Percentiles rank a stretch among this genome's conserved stretches.
Conservation (phyloP, 2,113 vertebrate species). For the Daphoenositta chrysoptera region DNA sequence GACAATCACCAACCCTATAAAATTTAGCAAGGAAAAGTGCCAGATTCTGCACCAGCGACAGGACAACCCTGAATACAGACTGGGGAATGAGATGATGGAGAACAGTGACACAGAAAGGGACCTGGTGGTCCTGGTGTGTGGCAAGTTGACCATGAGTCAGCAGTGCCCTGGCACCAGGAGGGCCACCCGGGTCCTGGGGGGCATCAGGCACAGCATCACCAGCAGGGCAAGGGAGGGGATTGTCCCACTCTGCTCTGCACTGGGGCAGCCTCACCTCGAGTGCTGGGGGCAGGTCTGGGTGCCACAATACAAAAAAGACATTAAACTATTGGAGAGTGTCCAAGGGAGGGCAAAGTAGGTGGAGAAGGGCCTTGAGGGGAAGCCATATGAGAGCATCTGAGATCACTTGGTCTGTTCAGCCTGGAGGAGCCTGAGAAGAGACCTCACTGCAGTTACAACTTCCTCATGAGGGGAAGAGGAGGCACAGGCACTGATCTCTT, state of each 20-base stretch:
- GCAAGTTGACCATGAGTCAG: accelerated
- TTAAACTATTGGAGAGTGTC: accelerated
- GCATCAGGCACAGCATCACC: not conserved
- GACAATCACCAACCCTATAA: accelerated
- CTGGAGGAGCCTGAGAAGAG: not conserved
- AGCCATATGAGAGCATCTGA: accelerated
- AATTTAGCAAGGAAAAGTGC: not conserved
- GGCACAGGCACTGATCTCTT: not conserved
- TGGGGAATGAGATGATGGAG: not conserved
- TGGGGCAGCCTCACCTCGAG: not conserved
- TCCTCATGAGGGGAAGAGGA: not conserved
- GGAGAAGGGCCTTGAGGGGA: not conserved
- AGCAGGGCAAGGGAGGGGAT: accelerated
- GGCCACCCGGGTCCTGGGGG: accelerated
- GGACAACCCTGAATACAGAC: not conserved
- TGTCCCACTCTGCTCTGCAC: not conserved
- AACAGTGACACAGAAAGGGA: not conserved
- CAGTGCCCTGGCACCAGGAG: not conserved
- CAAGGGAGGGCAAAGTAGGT: not conserved
- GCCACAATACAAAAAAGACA: accelerated
- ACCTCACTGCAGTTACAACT: not conserved
- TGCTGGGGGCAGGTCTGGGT: too few species aligned
- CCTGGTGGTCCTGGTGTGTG: accelerated
- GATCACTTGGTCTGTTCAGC: not conserved
- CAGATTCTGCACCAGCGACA: not conserved